Percentiles rank a stretch among this genome's conserved stretches.
These are phyloP conservation scores for Plodia interpunctella DNA, from an alignment of 1,140 invertebrate species.

Conservation along the genomic window DNA sequence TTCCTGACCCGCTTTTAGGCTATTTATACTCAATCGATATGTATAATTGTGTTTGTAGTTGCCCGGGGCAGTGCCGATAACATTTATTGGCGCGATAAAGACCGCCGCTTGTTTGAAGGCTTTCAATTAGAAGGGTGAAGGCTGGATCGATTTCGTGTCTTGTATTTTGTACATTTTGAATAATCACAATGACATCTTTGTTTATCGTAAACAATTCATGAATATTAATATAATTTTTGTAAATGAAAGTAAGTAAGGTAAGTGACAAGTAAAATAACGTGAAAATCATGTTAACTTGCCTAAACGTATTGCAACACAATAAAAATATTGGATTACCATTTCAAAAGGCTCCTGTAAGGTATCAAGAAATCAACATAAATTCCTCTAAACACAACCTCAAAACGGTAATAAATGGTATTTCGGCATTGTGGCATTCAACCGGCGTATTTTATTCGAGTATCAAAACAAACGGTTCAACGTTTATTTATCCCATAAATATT, in stretches of 20 bases:
- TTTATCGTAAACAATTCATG: too few species aligned
- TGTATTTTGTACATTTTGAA: slow-evolving; percentile 8
- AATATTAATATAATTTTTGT: too few species aligned
- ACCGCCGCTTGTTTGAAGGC: background rate
- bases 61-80: slow-evolving; percentile 18
- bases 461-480: slow-evolving; percentile 21
- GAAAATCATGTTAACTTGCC: too few species aligned
- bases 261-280: too few species aligned
- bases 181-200: background rate
- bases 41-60: slow-evolving; percentile 34
- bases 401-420: slow-evolving; percentile 1
- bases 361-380: background rate
- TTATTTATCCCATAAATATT: slow-evolving; percentile 26
- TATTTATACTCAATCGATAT: slow-evolving; percentile 42
- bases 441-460: slow-evolving; percentile 16
- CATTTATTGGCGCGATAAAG: slow-evolving; percentile 15
- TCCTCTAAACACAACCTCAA: background rate
- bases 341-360: background rate
- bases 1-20: slow-evolving; percentile 34
- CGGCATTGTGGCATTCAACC: slow-evolving; percentile 3
- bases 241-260: too few species aligned
- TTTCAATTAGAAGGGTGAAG: background rate
- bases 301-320: too few species aligned
- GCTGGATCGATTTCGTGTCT: slow-evolving; percentile 8
- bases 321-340: background rate